Conservation (phyloP, 1,140 invertebrate genomes). For the Ostrea denselamellosa region DNA sequence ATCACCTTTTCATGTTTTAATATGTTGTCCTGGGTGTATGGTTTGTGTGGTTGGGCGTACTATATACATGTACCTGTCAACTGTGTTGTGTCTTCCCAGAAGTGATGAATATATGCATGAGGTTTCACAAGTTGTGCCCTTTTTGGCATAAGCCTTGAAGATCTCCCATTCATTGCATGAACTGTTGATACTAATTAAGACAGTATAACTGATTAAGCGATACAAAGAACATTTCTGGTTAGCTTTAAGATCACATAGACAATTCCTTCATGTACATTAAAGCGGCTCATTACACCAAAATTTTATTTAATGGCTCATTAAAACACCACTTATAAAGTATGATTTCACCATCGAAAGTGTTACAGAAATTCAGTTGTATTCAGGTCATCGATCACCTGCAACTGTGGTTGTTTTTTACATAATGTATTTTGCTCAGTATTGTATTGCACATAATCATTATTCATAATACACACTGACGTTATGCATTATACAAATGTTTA, state of each 20-base stretch:
- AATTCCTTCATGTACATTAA: not conserved
- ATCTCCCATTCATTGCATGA: not conserved
- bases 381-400: too few relatives aligned
- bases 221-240: not conserved
- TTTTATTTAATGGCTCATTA: too few relatives aligned
- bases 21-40: slow-evolving; percentile 17
- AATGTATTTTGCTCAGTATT: too few relatives aligned
- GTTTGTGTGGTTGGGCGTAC: not conserved
- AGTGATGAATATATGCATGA: not conserved
- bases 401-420: too few relatives aligned
- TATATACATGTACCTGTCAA: not conserved
- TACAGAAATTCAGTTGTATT: too few relatives aligned
- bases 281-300: not conserved
- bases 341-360: too few relatives aligned
- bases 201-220: not conserved
- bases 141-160: not conserved
- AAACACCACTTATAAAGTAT: too few relatives aligned
- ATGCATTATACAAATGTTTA: too few relatives aligned
- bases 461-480: too few relatives aligned
- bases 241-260: not conserved
- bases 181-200: not conserved
- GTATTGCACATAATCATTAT: too few relatives aligned
- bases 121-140: not conserved
- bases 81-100: not conserved
- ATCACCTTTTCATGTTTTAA: slow-evolving; percentile 6